Base-by-base conservation (phyloP, 2,797 vertebrate species). In the Tapirus indicus region DNA sequence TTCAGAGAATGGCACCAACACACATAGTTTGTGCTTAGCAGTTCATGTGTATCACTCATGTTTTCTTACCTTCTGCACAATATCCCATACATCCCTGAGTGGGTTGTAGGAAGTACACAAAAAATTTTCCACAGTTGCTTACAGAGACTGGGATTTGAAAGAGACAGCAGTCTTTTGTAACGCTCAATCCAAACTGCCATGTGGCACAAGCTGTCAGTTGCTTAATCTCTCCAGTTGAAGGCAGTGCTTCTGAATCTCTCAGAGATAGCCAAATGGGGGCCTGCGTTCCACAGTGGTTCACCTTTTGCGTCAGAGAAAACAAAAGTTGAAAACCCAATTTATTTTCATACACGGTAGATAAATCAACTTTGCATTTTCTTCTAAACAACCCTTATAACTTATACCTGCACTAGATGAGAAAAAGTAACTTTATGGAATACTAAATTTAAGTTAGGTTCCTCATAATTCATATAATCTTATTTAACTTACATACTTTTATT, bases 21-120 rank as follows among this genome's bases (percentile, higher is more conserved):
- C 47, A 52, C 10, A 95, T 0, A 56, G 20, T 68, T 83, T 49
- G 69, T 1, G 3, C 41, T 75, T 56, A 35, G 38, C 0, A 17
- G 58, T 86, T 64, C 7, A 29, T n/a, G 0, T 91, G 23, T 32
- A 91, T 49, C 54, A n/a, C 6, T 41, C 6, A 56, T 6, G 1
- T 27, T 90, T 97, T 86, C 98, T 95, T 98, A 99, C 99, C 99
- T 98, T 99, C 98, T 91, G 99, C 99, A 87, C 99, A 99, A 98
- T 99, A 99, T 5, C 99, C 99, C 99, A 99, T 99, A 97, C 99
- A 99, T 58, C 99, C 99, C 97, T 99, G 99, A 0, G 99, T 99
- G 27, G 99, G 99, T 91, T 99, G 99, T 10, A 99, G 99, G 6
- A 99, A 99, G 97, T 99, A 99, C 62, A 99, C 99, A 86, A 99